Percentiles rank a stretch among this genome's conserved stretches.
phyloP scores from a whole-genome alignment of 2,888 invertebrate genomes.

The Punctoribates punctum region DNA sequence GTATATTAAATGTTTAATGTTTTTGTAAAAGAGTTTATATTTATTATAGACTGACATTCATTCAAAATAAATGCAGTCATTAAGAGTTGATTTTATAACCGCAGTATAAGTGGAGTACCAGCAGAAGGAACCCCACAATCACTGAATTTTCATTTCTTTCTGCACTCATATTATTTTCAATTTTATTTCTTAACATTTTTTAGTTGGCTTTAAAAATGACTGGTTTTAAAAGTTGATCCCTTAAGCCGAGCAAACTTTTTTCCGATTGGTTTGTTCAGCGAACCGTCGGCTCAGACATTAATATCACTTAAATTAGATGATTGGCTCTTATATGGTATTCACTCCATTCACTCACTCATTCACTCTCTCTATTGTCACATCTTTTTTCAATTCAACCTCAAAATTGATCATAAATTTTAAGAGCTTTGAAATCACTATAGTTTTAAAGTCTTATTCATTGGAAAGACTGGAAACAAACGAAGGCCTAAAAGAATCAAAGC shows the following conservation, averaged over 20 bases:
- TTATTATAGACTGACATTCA: background rate
- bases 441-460: background rate
- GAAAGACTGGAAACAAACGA: too few relatives aligned
- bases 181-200: conserved; percentile 14
- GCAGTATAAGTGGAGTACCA: background rate
- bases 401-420: conserved; percentile 33
- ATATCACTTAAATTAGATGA: conserved; percentile 36
- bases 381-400: conserved; percentile 4
- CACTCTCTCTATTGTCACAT: background rate
- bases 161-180: too few relatives aligned
- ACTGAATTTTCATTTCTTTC: too few relatives aligned
- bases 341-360: too few relatives aligned
- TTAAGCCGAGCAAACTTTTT: conserved; percentile 2
- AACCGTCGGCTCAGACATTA: conserved; percentile 24
- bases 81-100: conserved; percentile 12
- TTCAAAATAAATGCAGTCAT: conserved; percentile 19
- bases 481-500: too few relatives aligned
- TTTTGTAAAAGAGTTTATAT: conserved; percentile 19
- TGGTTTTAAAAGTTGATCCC: conserved; percentile 28
- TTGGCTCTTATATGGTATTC: too few relatives aligned
- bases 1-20: conserved; percentile 18
- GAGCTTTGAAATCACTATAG: conserved; percentile 11
- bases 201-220: conserved; percentile 21
- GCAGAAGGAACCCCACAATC: background rate
- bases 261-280: conserved; percentile 19